Evolutionary conservation across 2,113 vertebrate species (phyloP), one percentile per base, ranked within the genome.

Genomic region (Oriolus oriolus): DNA sequence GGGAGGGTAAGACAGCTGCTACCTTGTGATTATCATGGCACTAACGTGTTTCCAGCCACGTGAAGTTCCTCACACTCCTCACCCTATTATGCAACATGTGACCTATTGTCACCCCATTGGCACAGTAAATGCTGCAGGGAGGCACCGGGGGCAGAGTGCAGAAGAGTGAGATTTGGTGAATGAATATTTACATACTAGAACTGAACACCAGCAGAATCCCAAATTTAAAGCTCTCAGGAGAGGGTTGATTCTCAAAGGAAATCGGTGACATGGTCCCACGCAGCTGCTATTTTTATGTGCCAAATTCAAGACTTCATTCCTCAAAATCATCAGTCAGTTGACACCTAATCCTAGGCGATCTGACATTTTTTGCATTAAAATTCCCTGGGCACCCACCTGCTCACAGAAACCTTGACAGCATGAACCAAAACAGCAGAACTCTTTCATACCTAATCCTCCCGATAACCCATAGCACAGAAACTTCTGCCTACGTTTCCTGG

Each of bases 1-100:
- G 56, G 87, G n/a, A 39, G 95, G 89, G 85, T 90, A 93, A 88
- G 96, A 89, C 95, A 98, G 96, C 95, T 97, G 96, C 78, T 95
- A 75, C 87, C 86, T 64, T 24, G 85, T 76, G 96, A 84, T 82
- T 93, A 73, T 79, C 90, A 83, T 18, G 56, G 91, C 54, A 60
- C 45, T 95, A 95, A 97, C 63, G 83, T n/a, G 44, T 84, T 83
- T 89, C 30, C 37, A 90, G n/a, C 70, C 65, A n/a, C n/a, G 63
- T 80, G 79, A 63, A 84, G 87, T 64, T 87, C 52, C 56, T 86
- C 27, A 16, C 31, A 8, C 60, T 70, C 22, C 59, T 83, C 50
- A 63, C n/a, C 75, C 42, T 27, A 3, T 70, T 63, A 50, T 7
- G 12, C 44, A 52, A 27, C 14, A 2, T 1, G 10, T 16, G 75